A percentile compares a stretch with the other conserved stretches of the same genome.
Conservation (phyloP, 2,113 vertebrate species). For the Garra rufa region DNA sequence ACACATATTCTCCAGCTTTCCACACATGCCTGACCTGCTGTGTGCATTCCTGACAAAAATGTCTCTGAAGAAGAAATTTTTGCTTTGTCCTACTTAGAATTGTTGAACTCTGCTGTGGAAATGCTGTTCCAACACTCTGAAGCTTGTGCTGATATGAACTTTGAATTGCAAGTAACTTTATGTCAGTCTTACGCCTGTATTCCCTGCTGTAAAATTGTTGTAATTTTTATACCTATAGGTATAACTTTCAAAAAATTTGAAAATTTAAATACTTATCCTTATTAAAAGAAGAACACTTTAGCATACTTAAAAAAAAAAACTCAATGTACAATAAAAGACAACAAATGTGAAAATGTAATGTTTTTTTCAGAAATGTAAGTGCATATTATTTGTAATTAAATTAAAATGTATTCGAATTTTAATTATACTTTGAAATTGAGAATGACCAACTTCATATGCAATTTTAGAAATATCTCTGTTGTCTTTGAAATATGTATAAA, state of each 20-base stretch:
- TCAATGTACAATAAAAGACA: too few species aligned
- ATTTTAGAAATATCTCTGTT: too few species aligned
- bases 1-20: conserved; percentile 34
- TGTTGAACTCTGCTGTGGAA: not conserved
- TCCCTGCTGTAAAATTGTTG: not conserved
- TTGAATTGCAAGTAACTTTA: not conserved
- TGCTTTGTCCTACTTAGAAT: conserved; percentile 18
- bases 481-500: too few species aligned
- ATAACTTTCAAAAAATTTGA: not conserved
- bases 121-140: not conserved
- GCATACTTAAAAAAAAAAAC: too few species aligned
- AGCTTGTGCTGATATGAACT: not conserved
- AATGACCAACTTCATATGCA: too few species aligned
- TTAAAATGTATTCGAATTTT: not conserved
- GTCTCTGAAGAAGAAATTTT: conserved; percentile 10
- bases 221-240: not conserved
- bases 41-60: not conserved
- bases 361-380: not conserved
- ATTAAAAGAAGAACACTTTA: too few species aligned
- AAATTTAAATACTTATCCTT: not conserved
- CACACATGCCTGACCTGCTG: conserved; percentile 44
- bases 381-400: not conserved
- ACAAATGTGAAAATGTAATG: too few species aligned
- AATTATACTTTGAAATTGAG: too few species aligned
- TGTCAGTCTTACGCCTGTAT: not conserved